Conservation (phyloP, 2,113 vertebrate genomes). For the Pedionomus torquatus region DNA sequence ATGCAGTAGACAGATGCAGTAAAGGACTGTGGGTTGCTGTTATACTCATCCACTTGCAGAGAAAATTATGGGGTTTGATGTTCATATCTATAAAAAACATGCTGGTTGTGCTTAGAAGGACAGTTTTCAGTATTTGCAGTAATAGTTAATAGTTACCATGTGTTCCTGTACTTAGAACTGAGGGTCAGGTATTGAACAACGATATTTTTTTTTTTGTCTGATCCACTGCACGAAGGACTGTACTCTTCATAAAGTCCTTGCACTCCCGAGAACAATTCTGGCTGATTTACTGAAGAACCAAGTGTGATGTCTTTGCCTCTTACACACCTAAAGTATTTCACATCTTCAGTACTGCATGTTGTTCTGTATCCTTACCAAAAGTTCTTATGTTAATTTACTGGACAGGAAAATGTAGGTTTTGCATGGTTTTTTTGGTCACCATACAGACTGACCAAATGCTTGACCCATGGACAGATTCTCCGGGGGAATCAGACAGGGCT, state of each 20-base stretch:
- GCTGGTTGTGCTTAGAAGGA: not conserved
- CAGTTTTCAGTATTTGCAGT: not conserved
- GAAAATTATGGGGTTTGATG: not conserved
- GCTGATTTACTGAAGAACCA: not conserved
- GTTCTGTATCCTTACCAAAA: not conserved
- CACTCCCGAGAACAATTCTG: not conserved
- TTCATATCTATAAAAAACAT: not conserved
- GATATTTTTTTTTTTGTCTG: not conserved
- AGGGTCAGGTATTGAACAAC: not conserved
- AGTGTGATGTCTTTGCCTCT: not conserved
- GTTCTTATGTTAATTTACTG: not conserved
- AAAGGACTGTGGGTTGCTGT: not conserved
- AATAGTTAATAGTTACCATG: not conserved
- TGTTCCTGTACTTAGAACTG: not conserved
- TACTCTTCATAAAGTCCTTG: not conserved
- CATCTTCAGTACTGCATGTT: not conserved
- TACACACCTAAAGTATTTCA: not conserved
- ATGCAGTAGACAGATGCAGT: not conserved
- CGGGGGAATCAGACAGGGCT: not conserved
- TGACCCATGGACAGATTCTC: not conserved
- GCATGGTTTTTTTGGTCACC: not conserved
- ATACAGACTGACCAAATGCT: not conserved
- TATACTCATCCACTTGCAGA: not conserved
- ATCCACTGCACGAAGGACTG: not conserved
- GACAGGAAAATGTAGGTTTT: not conserved